Evolutionary conservation across 2,797 vertebrate species (phyloP).

Genomic region (Brachymystax lenok): DNA sequence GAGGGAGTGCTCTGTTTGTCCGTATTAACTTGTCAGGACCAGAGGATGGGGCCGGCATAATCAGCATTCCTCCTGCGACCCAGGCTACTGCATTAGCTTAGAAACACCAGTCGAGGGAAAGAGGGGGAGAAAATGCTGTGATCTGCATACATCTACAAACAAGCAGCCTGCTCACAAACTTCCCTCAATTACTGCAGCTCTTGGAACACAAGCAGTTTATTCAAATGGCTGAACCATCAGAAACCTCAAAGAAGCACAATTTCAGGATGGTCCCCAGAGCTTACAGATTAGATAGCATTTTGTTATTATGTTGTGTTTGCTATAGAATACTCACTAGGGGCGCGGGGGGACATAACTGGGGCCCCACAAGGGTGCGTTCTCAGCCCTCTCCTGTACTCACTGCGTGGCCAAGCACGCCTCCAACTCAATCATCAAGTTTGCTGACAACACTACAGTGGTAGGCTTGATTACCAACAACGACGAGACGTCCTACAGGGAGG

Average conservation of each 20-base stretch:
- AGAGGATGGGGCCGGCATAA: constrained; percentile 1
- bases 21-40: constrained; percentile 12
- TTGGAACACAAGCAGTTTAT: constrained; percentile 21
- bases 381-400: too few relatives aligned
- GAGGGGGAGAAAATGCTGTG: constrained; percentile 20
- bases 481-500: too few relatives aligned
- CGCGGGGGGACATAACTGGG: too few relatives aligned
- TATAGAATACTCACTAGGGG: background rate
- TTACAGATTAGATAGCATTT: constrained; percentile 18
- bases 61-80: background rate
- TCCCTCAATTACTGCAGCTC: constrained; percentile 21
- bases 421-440: too few relatives aligned
- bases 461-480: too few relatives aligned
- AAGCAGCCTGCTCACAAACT: constrained; percentile 22
- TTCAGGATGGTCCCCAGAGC: constrained; percentile 20
- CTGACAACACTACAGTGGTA: too few relatives aligned
- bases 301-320: constrained; percentile 31
- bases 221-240: constrained; percentile 33
- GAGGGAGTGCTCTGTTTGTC: constrained; percentile 2
- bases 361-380: too few relatives aligned
- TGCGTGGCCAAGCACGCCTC: too few relatives aligned
- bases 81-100: constrained; percentile 15
- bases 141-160: constrained; percentile 40
- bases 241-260: constrained; percentile 25
- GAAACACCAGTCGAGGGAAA: constrained; percentile 8